Conservation (phyloP, 2,888 invertebrate genomes). For the Parnassius apollo region DNA sequence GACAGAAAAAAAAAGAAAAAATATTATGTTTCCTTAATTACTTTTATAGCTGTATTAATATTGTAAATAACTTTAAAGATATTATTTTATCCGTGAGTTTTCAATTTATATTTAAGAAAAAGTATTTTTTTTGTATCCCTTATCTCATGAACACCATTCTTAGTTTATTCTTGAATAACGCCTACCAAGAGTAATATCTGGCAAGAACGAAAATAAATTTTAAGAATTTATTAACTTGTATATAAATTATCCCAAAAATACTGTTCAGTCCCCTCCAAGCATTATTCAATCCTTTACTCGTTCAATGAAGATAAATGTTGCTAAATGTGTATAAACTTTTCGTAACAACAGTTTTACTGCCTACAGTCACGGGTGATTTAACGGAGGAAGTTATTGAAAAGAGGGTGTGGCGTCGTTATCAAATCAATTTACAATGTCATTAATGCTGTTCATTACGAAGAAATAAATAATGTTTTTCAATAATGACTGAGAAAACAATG, state of each 20-base stretch:
- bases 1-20: too few relatives aligned
- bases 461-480: too few relatives aligned
- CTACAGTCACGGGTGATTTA: conserved; percentile 64
- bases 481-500: too few relatives aligned
- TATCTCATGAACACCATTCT: too few relatives aligned
- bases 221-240: neutral
- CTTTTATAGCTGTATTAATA: neutral
- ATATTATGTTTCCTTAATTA: too few relatives aligned
- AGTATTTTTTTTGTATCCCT: too few relatives aligned
- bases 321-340: conserved; percentile 43
- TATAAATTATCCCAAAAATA: conserved; percentile 1
- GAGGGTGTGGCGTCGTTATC: conserved; percentile 40
- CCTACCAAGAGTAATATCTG: too few relatives aligned
- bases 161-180: too few relatives aligned
- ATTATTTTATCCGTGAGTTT: too few relatives aligned
- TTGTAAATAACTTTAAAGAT: too few relatives aligned
- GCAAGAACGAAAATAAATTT: too few relatives aligned
- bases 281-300: conserved; percentile 46
- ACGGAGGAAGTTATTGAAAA: conserved; percentile 51
- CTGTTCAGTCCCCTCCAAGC: conserved; percentile 32
- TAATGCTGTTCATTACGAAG: conserved; percentile 20
- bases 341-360: conserved; percentile 51
- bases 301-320: conserved; percentile 55
- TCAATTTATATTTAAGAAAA: too few relatives aligned
- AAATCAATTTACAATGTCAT: conserved; percentile 27